Evolutionary conservation across 2,888 invertebrate species (phyloP).

Genomic region (Drosophila koepferae): DNA sequence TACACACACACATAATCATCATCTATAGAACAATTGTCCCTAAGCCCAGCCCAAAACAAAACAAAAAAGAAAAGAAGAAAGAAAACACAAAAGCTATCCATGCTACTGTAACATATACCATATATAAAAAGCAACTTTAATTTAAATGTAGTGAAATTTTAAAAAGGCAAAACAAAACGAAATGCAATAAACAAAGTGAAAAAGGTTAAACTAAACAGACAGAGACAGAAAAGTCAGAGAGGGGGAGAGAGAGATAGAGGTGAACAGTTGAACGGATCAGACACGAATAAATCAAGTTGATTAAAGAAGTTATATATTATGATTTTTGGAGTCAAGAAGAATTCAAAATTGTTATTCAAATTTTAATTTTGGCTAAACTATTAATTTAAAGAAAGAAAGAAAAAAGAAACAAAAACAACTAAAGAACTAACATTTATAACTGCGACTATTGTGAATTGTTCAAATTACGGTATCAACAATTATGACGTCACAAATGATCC

Average conservation of each 20-base stretch:
- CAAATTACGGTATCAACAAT: slow-evolving; percentile 77
- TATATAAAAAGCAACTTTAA: slow-evolving; percentile 70
- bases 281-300: neutral
- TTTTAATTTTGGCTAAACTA: slow-evolving; percentile 62
- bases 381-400: slow-evolving; percentile 59
- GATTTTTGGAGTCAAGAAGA: slow-evolving; percentile 76
- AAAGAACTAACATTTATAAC: slow-evolving; percentile 54
- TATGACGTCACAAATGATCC: slow-evolving; percentile 71
- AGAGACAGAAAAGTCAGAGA: slow-evolving; percentile 7
- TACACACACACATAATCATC: slow-evolving; percentile 40
- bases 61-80: neutral
- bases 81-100: slow-evolving; percentile 29
- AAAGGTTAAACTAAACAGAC: slow-evolving; percentile 8
- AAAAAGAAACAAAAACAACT: slow-evolving; percentile 36
- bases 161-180: slow-evolving; percentile 45
- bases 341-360: slow-evolving; percentile 33
- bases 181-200: slow-evolving; percentile 49
- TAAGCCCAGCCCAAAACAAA: slow-evolving; percentile 50
- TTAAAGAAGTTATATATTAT: slow-evolving; percentile 28
- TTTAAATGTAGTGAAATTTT: slow-evolving; percentile 72
- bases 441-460: slow-evolving; percentile 83
- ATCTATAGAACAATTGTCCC: slow-evolving; percentile 78
- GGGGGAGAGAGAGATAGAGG: slow-evolving; percentile 17
- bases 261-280: slow-evolving; percentile 12
- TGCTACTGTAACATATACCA: slow-evolving; percentile 67